These are phyloP conservation scores for Tinea pellionella DNA, from an alignment of 2,888 invertebrate genomes.

Conservation along the genomic window DNA sequence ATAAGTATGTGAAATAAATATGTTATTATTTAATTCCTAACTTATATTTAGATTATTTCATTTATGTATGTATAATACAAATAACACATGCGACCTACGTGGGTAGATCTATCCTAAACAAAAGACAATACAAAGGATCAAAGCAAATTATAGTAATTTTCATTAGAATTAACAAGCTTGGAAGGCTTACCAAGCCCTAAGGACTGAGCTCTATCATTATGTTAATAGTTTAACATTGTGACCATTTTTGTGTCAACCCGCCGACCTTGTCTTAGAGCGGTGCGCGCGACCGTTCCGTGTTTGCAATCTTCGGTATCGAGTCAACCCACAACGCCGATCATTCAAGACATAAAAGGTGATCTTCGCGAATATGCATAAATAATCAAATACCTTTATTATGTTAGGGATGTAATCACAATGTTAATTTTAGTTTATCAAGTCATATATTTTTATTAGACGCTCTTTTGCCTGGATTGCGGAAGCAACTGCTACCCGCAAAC, in stretches of 20 bases:
- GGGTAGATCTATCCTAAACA: background rate
- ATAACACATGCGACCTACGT: background rate
- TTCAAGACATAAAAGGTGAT: slow-evolving; percentile 3
- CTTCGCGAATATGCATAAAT: slow-evolving; percentile 8
- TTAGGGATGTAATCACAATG: background rate
- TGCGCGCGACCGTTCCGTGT: slow-evolving; percentile 16
- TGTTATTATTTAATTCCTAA: too few species aligned
- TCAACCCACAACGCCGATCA: slow-evolving; percentile 18
- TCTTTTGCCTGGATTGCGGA: too few species aligned
- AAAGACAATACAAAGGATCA: background rate
- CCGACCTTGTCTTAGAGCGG: slow-evolving; percentile 26
- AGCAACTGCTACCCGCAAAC: too few species aligned
- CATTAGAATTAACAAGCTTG: background rate
- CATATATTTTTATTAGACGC: too few species aligned
- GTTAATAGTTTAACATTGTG: slow-evolving; percentile 19
- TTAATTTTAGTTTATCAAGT: too few species aligned
- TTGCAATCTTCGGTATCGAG: slow-evolving; percentile 21
- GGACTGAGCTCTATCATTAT: background rate
- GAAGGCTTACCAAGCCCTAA: background rate
- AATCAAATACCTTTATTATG: background rate
- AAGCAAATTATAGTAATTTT: background rate
- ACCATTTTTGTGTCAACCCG: slow-evolving; percentile 25
- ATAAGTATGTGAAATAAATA: too few species aligned
- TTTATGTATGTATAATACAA: background rate
- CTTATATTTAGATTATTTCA: too few species aligned